Percentiles rank a stretch among this genome's conserved stretches.
Conservation (phyloP, 2,113 vertebrate genomes). For the Regulus satrapa region DNA sequence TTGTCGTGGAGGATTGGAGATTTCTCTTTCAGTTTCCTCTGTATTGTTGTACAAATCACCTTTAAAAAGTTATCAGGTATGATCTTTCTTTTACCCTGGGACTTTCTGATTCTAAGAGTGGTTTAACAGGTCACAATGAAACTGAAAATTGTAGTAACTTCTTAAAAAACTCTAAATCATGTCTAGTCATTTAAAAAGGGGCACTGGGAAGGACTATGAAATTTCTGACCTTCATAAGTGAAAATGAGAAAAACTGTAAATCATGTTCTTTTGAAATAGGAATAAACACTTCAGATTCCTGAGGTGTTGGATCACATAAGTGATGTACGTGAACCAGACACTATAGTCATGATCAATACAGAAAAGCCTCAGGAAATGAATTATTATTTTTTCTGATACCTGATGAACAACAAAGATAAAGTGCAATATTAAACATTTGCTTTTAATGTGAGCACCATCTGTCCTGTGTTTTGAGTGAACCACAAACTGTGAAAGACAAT, state of each 20-base stretch:
- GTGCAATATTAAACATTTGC: not conserved
- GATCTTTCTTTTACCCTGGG: too few species aligned
- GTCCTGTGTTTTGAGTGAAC: not conserved
- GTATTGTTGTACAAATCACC: not conserved
- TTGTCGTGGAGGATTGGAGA: not conserved
- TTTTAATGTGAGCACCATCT: not conserved
- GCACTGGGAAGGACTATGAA: not conserved
- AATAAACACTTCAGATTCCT: not conserved
- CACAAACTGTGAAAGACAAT: not conserved
- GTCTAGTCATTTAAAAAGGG: not conserved
- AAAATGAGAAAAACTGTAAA: not conserved
- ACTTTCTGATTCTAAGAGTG: too few species aligned
- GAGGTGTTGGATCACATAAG: not conserved
- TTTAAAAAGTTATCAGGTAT: not conserved
- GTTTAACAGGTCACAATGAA: not conserved
- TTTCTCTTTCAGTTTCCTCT: not conserved
- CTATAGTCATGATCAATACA: not conserved
- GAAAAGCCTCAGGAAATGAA: not conserved
- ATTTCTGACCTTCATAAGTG: not conserved
- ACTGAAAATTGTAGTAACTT: not conserved
- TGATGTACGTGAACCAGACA: not conserved
- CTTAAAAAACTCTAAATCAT: not conserved
- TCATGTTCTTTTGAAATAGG: not conserved
- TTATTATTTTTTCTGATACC: not conserved
- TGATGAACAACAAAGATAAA: not conserved